A percentile compares a stretch with the other conserved stretches of the same genome.
These are phyloP conservation scores for Conus ventricosus DNA, from an alignment of 1,140 invertebrate species.

Conservation along the genomic window DNA sequence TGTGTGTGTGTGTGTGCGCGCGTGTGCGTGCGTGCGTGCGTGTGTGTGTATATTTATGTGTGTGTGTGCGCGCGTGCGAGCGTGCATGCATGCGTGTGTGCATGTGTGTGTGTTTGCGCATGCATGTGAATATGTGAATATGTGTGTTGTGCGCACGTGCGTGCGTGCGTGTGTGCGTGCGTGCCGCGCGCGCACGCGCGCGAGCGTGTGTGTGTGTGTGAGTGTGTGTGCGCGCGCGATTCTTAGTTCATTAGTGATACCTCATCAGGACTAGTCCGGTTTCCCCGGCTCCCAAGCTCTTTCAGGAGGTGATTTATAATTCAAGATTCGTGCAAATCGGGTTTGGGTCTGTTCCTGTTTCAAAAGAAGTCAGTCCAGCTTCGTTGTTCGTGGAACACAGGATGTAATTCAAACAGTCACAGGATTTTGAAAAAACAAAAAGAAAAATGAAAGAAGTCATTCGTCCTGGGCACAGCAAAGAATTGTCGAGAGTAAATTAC, in stretches of 20 bases:
- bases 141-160: not conserved
- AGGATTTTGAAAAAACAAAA: too few relatives aligned
- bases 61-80: too few relatives aligned
- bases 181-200: not conserved
- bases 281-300: not conserved
- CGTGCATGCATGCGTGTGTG: too few relatives aligned
- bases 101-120: too few relatives aligned
- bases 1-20: too few relatives aligned
- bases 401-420: not conserved
- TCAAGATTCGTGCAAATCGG: not conserved
- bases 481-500: not conserved
- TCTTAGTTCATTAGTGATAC: not conserved
- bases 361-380: too few relatives aligned
- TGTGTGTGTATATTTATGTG: too few relatives aligned
- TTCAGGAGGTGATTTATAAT: not conserved
- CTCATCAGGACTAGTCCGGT: not conserved
- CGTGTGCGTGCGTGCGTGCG: too few relatives aligned
- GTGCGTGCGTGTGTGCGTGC: not conserved
- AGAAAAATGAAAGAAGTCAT: too few relatives aligned
- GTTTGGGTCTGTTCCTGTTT: too few relatives aligned
- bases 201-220: constrained; percentile 6
- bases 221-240: not conserved
- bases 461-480: too few relatives aligned
- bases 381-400: not conserved
- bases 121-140: too few relatives aligned